Evolutionary conservation across 2,113 vertebrate genomes (phyloP), one percentile per base, ranked within the genome.

Genomic region (Gobio gobio): DNA sequence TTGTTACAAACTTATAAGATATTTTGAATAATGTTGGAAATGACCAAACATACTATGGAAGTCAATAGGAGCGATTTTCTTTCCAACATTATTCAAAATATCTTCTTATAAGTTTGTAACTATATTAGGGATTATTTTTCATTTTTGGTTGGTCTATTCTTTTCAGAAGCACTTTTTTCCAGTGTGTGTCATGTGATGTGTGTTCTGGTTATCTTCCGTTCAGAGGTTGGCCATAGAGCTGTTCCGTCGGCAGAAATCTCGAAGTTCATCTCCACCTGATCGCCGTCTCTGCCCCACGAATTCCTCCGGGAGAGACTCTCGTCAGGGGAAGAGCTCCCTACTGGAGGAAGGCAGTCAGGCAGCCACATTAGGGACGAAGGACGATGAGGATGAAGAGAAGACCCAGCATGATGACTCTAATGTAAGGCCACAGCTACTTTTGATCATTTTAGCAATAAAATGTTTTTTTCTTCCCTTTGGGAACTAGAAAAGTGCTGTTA

Each of bases 211-310:
- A 29, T 87, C 82, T 51, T 91, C 29, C 90, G 91, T 90, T 63
- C 89, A 99, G 98, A 95, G 98, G 78, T 92, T 99, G 76, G 96
- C 97, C 1, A 98, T 99, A n/a, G 97, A 99, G 33, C 94, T 99
- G 82, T 99, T 98, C 86, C 95, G 97, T 77, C 95, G 94, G 75
- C 96, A 97, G 91, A 98, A 98, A 54, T 96, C 97, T 1, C 96
- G 96, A 76, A 96, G 97, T 89, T 94, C 98, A 72, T 98, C 97
- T 6, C 98, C 97, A 13, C 96, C 97, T 13, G 96, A 97, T 91
- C 94, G 92, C 85, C 96, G 96, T 84, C 94, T 95, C 10, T 95
- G 96, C 8, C 95, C 95, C 29, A 94, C 96, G 36, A 94, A 86
- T 0, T 66, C 89, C 3, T 94, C 94, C 0, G 93, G 97, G 74